Conservation (phyloP, 2,113 vertebrate species). For the Mustela lutreola region DNA sequence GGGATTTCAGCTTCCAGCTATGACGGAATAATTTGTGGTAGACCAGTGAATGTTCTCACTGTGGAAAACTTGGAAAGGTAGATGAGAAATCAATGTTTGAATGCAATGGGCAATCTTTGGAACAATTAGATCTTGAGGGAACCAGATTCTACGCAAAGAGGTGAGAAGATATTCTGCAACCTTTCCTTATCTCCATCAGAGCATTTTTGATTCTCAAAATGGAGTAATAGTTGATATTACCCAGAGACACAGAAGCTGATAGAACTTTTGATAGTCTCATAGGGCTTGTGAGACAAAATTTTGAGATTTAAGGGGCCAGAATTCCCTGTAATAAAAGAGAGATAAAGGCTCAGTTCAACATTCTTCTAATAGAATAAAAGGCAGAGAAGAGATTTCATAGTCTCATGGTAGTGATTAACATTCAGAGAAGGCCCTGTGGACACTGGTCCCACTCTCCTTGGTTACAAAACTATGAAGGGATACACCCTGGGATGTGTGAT, state of each 20-base stretch:
- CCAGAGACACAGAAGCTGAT: neutral
- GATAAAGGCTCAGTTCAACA: neutral
- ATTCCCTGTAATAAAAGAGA: neutral
- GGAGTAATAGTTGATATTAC: neutral
- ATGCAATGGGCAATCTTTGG: neutral
- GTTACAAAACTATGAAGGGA: neutral
- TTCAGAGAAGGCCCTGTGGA: neutral
- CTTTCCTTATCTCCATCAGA: neutral
- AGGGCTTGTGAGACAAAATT: neutral
- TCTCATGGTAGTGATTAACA: neutral
- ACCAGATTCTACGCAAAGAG: neutral
- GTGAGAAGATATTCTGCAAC: neutral
- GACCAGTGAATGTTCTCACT: neutral
- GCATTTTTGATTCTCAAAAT: neutral
- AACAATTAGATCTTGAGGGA: neutral
- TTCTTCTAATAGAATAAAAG: neutral
- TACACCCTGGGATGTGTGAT: neutral
- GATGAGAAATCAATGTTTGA: neutral
- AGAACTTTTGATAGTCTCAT: neutral
- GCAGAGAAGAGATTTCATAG: neutral
- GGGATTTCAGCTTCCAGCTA: neutral
- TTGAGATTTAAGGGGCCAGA: neutral
- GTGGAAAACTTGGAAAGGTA: neutral
- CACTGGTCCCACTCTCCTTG: neutral
- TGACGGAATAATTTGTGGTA: neutral